Conservation (phyloP, 2,888 invertebrate species). For the Lasius fuliginosus region DNA sequence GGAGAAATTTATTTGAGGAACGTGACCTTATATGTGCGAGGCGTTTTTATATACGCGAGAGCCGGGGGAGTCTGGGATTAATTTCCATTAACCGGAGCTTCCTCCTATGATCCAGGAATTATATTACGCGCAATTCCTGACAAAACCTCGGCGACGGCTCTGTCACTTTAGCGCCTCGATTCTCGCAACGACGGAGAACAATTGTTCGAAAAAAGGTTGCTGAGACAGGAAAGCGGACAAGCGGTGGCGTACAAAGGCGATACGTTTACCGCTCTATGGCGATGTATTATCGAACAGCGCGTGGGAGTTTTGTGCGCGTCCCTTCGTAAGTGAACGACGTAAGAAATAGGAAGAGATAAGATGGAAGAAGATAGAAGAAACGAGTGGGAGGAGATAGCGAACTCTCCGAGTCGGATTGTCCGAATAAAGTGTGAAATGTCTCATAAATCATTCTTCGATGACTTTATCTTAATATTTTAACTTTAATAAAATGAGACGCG, state of each 20-base stretch:
- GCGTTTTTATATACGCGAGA: not conserved
- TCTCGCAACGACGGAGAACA: not conserved
- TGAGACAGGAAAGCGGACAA: not conserved
- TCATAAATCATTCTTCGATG: not conserved
- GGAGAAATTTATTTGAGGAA: constrained; percentile 1
- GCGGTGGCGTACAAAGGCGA: not conserved
- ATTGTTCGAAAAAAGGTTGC: constrained; percentile 30
- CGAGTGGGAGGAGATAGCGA: not conserved
- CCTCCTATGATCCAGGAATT: not conserved
- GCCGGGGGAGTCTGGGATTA: not conserved
- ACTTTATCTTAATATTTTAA: not conserved
- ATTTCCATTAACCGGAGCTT: not conserved
- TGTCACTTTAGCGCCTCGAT: not conserved
- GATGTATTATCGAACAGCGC: constrained; percentile 71
- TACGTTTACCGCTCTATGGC: not conserved
- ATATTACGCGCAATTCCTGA: not conserved
- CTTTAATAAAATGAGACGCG: not conserved
- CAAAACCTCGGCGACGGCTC: not conserved
- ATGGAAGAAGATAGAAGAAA: not conserved
- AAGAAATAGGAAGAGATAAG: constrained; percentile 48
- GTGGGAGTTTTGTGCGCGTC: constrained; percentile 74
- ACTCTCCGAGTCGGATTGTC: not conserved
- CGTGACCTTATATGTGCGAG: not conserved
- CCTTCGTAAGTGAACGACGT: constrained; percentile 60
- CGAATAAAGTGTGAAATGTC: not conserved